Base-by-base conservation (phyloP, 35 echinoderm and acorn worm genomes). In the Lytechinus variegatus region DNA sequence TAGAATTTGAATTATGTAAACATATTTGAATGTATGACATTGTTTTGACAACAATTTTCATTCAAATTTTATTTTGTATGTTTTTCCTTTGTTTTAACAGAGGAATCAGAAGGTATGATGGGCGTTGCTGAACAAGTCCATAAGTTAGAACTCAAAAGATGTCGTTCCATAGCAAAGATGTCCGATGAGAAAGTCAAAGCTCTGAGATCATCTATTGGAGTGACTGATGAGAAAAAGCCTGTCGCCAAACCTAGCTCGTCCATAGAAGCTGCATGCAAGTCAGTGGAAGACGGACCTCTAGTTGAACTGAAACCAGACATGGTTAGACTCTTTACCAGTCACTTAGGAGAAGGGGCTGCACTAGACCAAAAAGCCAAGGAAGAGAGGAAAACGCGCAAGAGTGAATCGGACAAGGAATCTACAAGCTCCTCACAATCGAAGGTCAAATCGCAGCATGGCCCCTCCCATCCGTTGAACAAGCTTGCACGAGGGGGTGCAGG, bases 111-210 rank as follows among this genome's bases (percentile, higher is more conserved):
- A 16, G 86, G 29, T 5, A 8, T 87, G 27, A 9, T 86, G 28
- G 53, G 60, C 6, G 94, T 86, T 5, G 28, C 94, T n/a, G 89
- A 54, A 44, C 52, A 61, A 53, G 95, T 60, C 14, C 24, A 86
- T 19, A 61, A 96, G 60, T 52, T 96, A 53, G 97, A 99, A 52
- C 44, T 99, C 8, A 99, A 95, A 86, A 61, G 97, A 52, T 95
- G 94, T 27, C 71, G 94, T 3, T 97, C 98, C 57, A 97, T 99
- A 54, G 98, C 98, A 27, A 97, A 95, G 53, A 97, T 99, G 96
- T 97, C 97, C 19, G 96, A 95, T 61, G 98, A 97, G 61, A 96
- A 95, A 71, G 92, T 55, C 14, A 57, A 54, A 9, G 57, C 52
- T 7, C 9, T 53, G 27, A 33, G 54, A 93, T n/a, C 54, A 10